phyloP scores from a whole-genome alignment of 2,113 vertebrate genomes.

The Grantiella picta region DNA sequence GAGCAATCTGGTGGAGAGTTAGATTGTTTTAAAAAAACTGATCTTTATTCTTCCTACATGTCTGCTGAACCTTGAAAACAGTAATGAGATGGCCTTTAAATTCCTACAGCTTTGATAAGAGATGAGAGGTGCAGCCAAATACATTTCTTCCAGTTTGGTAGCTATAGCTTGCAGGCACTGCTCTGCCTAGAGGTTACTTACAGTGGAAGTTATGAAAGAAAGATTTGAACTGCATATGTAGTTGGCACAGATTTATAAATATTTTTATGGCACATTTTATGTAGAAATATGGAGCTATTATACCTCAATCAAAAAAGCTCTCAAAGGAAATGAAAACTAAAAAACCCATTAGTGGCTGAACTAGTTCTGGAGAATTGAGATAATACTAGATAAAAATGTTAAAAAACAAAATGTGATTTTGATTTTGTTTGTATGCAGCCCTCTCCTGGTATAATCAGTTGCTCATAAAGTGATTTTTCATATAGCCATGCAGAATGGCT shows the following conservation, averaged over 20 bases:
- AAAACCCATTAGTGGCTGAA: background rate
- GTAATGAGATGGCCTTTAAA: conserved; percentile 36
- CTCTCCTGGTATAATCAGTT: background rate
- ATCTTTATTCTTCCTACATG: conserved; percentile 14
- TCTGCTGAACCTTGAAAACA: conserved; percentile 42
- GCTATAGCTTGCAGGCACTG: background rate
- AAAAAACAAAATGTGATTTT: background rate
- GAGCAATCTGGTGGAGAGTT: conserved; percentile 51
- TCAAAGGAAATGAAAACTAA: background rate
- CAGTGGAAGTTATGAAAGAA: background rate
- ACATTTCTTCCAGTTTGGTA: background rate
- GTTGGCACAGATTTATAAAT: background rate
- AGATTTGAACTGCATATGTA: background rate
- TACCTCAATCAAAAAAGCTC: background rate
- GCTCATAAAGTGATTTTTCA: background rate
- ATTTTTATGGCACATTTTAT: background rate
- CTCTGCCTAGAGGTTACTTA: background rate
- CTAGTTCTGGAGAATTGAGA: background rate
- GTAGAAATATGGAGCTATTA: background rate
- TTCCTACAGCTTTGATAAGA: conserved; percentile 14
- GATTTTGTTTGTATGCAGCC: background rate
- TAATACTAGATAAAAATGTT: background rate
- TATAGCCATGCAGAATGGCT: background rate
- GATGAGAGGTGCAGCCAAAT: background rate
- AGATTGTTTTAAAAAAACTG: conserved; percentile 1